Percentiles rank a stretch among this genome's conserved stretches.
phyloP scores from a whole-genome alignment of 1,140 invertebrate species.

The Augochlora pura region DNA sequence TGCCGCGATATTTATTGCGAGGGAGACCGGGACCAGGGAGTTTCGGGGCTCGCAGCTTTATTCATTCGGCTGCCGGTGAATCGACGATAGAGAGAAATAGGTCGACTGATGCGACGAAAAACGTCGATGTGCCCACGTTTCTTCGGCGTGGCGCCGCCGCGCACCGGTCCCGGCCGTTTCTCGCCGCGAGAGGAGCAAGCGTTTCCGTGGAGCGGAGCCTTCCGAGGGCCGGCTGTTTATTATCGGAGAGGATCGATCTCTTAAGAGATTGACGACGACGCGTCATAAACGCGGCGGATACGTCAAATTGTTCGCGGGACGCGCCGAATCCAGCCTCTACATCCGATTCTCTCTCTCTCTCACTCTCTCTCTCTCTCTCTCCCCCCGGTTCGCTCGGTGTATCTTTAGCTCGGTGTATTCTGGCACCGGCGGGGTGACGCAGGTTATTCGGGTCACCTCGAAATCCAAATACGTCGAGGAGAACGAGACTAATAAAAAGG shows the following conservation, averaged over 20 bases:
- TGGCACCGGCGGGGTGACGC: background rate
- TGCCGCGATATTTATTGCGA: constrained; percentile 24
- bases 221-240: background rate
- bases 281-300: constrained; percentile 2
- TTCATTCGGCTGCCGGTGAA: constrained; percentile 17
- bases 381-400: too few species aligned
- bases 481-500: constrained; percentile 48
- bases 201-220: too few species aligned
- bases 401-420: constrained; percentile 20
- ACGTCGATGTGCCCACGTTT: background rate
- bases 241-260: constrained; percentile 11
- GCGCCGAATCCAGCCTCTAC: too few species aligned
- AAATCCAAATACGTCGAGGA: constrained; percentile 46
- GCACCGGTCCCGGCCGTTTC: too few species aligned
- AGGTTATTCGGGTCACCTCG: constrained; percentile 47
- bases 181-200: too few species aligned
- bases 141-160: background rate
- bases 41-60: constrained; percentile 11
- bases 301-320: background rate
- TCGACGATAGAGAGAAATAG: constrained; percentile 33
- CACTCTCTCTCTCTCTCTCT: too few species aligned
- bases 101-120: constrained; percentile 22
- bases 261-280: constrained; percentile 5
- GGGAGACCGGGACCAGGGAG: too few species aligned
- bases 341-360: too few species aligned